Percentiles rank a stretch among this genome's conserved stretches.
phyloP scores from a whole-genome alignment of 2,113 vertebrate genomes.

The Corythoichthys intestinalis region DNA sequence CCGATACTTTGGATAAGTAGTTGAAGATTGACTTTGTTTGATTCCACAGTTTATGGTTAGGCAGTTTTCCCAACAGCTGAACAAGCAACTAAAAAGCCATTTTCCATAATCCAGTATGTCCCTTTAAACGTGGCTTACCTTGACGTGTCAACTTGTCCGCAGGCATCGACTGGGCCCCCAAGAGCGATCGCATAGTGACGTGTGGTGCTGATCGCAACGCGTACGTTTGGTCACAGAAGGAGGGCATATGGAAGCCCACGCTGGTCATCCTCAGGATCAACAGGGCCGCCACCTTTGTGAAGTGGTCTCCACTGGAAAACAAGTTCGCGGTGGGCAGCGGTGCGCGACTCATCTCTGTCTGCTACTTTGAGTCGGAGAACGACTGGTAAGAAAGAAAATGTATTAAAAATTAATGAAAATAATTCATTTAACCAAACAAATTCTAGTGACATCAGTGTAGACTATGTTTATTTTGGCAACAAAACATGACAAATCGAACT shows the following conservation, averaged over 20 bases:
- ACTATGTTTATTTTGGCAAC: too few relatives aligned
- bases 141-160: not conserved
- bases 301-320: slow-evolving; percentile 97
- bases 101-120: not conserved
- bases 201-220: slow-evolving; percentile 97
- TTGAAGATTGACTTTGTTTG: too few relatives aligned
- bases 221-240: slow-evolving; percentile 98
- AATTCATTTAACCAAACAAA: too few relatives aligned
- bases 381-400: slow-evolving; percentile 82
- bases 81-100: too few relatives aligned
- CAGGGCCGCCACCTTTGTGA: slow-evolving; percentile 94
- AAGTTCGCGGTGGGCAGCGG: slow-evolving; percentile 98
- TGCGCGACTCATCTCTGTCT: slow-evolving; percentile 96
- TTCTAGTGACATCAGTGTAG: too few relatives aligned
- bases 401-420: too few relatives aligned
- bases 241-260: slow-evolving; percentile 95
- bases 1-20: too few relatives aligned
- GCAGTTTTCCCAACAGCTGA: not conserved
- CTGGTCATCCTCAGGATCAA: slow-evolving; percentile 98
- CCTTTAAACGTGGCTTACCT: not conserved
- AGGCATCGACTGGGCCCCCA: slow-evolving; percentile 99
- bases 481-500: too few relatives aligned
- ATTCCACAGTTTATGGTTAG: not conserved
- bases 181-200: slow-evolving; percentile 96
- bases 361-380: slow-evolving; percentile 99